Percentiles rank a stretch among this genome's conserved stretches.
Evolutionary conservation across 92 coral and sea anemone genomes (phyloP).

Genomic region (Chrysogorgia sp.): DNA sequence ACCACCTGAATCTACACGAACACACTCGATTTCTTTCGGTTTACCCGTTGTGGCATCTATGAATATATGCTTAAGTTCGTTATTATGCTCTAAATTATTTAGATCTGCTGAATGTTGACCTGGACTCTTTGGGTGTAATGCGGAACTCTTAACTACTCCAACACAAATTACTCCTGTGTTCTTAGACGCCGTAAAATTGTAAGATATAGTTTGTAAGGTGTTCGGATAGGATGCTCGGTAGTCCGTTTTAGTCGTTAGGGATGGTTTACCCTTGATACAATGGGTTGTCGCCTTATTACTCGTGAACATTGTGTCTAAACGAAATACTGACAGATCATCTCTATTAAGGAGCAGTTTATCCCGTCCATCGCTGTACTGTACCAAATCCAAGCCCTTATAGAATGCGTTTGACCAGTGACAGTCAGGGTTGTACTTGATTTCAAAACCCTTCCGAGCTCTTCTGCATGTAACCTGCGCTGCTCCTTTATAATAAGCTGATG

Average conservation of each 20-base stretch:
- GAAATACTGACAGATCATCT: too few relatives aligned
- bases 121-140: conserved; percentile 21
- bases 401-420: too few relatives aligned
- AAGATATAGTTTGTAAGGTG: conserved; percentile 38
- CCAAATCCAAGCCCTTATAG: too few relatives aligned
- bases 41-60: too few relatives aligned
- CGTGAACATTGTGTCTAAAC: too few relatives aligned
- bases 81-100: conserved; percentile 13
- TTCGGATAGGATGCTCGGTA: conserved; percentile 11
- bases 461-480: too few relatives aligned
- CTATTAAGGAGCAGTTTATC: too few relatives aligned
- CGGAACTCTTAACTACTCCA: conserved; percentile 35
- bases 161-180: conserved; percentile 35
- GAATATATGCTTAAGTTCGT: conserved; percentile 9
- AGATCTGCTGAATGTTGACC: conserved; percentile 41
- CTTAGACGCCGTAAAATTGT: conserved; percentile 27
- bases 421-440: too few relatives aligned
- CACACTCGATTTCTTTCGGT: conserved; percentile 36
- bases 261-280: conserved; percentile 19
- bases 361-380: too few relatives aligned
- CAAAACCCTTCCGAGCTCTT: too few relatives aligned
- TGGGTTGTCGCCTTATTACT: conserved; percentile 16
- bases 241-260: conserved; percentile 40
- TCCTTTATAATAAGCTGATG: too few relatives aligned
- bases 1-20: conserved; percentile 11